Conservation (phyloP, 2,797 vertebrate genomes). For the Schizopygopsis pylzovi region DNA sequence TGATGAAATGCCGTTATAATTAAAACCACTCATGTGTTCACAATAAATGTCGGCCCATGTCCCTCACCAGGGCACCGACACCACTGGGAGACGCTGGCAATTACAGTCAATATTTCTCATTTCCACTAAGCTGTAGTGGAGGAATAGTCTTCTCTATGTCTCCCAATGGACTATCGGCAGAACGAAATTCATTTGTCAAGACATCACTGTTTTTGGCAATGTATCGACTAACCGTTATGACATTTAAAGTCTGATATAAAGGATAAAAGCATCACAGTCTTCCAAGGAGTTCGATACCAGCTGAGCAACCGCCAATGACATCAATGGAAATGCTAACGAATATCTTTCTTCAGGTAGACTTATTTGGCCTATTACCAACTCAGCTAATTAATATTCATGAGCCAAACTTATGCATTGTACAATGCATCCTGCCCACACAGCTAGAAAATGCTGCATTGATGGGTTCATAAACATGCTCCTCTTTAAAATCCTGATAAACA, state of each 20-base stretch:
- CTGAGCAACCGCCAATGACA: background rate
- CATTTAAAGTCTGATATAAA: slow-evolving; percentile 16
- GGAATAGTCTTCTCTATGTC: slow-evolving; percentile 62
- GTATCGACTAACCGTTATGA: slow-evolving; percentile 20
- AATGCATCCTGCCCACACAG: background rate
- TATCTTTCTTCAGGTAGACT: background rate
- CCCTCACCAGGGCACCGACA: slow-evolving; percentile 39
- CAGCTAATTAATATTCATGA: slow-evolving; percentile 6
- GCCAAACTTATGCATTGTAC: background rate
- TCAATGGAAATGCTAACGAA: background rate
- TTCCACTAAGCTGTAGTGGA: slow-evolving; percentile 55
- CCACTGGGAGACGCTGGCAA: slow-evolving; percentile 60
- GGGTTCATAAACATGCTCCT: background rate
- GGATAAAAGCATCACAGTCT: background rate
- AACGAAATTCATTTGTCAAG: slow-evolving; percentile 57
- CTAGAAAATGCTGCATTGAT: background rate
- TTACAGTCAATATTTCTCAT: slow-evolving; percentile 58
- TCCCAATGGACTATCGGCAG: slow-evolving; percentile 53
- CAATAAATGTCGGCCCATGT: slow-evolving; percentile 59
- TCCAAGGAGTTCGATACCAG: background rate
- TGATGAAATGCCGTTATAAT: slow-evolving; percentile 69
- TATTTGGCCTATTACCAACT: background rate
- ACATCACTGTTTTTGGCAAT: slow-evolving; percentile 41
- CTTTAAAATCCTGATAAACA: slow-evolving; percentile 31
- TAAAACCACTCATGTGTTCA: slow-evolving; percentile 71